phyloP scores from a whole-genome alignment of 2,113 vertebrate species.

The Craseonycteris thonglongyai region DNA sequence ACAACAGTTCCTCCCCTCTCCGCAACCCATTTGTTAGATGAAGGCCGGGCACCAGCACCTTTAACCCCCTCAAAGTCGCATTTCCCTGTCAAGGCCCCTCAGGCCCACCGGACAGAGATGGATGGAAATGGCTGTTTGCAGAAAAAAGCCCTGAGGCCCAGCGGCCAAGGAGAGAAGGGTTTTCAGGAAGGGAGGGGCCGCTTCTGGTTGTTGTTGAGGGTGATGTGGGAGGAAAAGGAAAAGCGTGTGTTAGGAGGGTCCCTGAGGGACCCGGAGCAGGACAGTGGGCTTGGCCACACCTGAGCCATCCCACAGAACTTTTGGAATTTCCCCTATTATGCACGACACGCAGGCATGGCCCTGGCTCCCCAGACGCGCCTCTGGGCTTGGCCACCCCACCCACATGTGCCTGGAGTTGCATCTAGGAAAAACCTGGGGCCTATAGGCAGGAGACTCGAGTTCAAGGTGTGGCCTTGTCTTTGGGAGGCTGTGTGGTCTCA shows the following conservation, averaged over 20 bases:
- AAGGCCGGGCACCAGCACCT: constrained; percentile 65
- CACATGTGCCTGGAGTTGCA: not conserved
- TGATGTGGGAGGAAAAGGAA: constrained; percentile 1
- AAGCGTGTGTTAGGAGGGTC: not conserved
- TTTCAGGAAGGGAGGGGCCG: constrained; percentile 21
- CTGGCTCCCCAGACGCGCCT: not conserved
- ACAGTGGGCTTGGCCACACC: not conserved
- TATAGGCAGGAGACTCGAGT: not conserved
- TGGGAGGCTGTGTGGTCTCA: not conserved
- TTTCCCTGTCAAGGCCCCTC: not conserved
- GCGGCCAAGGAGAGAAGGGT: not conserved
- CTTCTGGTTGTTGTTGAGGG: not conserved
- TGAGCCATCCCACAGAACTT: not conserved
- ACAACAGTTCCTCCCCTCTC: constrained; percentile 49
- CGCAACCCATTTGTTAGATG: constrained; percentile 74
- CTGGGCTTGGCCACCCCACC: not conserved
- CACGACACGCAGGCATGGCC: not conserved
- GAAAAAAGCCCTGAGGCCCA: not conserved
- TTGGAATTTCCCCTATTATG: not conserved
- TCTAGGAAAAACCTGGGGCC: not conserved
- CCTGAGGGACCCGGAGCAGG: not conserved
- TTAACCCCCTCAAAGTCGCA: constrained; percentile 74
- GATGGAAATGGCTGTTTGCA: not conserved
- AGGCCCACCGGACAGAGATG: not conserved
- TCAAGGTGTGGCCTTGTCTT: not conserved